Percentiles rank a stretch among this genome's conserved stretches.
Conservation (phyloP, 2,888 invertebrate species). For the Philereme vetulata region DNA sequence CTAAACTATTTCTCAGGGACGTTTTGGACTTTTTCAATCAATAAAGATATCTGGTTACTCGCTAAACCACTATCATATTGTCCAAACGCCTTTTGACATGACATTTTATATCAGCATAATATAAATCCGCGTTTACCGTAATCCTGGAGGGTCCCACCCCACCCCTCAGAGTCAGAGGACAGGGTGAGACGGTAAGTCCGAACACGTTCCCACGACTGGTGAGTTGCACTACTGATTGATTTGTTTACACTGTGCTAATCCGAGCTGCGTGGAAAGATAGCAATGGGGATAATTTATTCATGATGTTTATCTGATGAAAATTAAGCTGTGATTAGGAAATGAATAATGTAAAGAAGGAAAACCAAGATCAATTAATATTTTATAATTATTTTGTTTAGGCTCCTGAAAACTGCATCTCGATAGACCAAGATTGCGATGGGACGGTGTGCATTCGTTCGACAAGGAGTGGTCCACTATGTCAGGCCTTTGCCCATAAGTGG, state of each 20-base stretch:
- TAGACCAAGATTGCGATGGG: too few relatives aligned
- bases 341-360: neutral
- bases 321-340: neutral
- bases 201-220: slow-evolving; percentile 43
- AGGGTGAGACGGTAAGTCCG: slow-evolving; percentile 37
- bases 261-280: slow-evolving; percentile 12
- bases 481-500: too few relatives aligned
- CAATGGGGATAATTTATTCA: neutral
- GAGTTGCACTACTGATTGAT: slow-evolving; percentile 32
- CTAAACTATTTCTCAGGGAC: too few relatives aligned
- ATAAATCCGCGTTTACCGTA: slow-evolving; percentile 18
- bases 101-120: slow-evolving; percentile 27
- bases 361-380: too few relatives aligned
- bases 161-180: slow-evolving; percentile 14
- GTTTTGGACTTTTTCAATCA: neutral
- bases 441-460: too few relatives aligned
- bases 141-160: slow-evolving; percentile 27
- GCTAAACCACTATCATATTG: slow-evolving; percentile 20
- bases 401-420: too few relatives aligned
- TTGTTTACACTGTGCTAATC: slow-evolving; percentile 33
- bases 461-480: too few relatives aligned
- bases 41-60: slow-evolving; percentile 14
- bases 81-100: slow-evolving; percentile 14
- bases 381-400: too few relatives aligned
- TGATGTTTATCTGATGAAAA: slow-evolving; percentile 1